Evolutionary conservation across 2,888 invertebrate species (phyloP).

Genomic region (Cinara cedri): DNA sequence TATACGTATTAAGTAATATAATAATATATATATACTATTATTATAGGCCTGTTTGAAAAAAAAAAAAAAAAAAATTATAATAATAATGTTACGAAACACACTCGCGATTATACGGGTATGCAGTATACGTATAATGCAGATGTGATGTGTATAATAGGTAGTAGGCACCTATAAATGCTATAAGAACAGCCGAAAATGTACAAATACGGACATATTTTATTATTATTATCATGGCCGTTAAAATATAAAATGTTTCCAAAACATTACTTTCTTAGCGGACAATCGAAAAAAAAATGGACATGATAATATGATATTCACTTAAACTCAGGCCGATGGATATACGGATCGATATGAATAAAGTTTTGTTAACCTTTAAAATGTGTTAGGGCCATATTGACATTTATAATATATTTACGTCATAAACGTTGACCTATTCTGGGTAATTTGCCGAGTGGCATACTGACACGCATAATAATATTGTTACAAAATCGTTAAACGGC

Average conservation of each 20-base stretch:
- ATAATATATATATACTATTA: too few relatives aligned
- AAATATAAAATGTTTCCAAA: neutral
- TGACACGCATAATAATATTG: too few relatives aligned
- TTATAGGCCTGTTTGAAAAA: slow-evolving; percentile 17
- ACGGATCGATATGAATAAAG: too few relatives aligned
- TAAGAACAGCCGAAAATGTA: neutral
- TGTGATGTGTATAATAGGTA: neutral
- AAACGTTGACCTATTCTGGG: too few relatives aligned
- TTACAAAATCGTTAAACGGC: too few relatives aligned
- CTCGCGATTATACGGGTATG: neutral
- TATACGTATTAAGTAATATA: too few relatives aligned
- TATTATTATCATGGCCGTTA: neutral
- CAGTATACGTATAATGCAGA: neutral
- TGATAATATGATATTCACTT: neutral
- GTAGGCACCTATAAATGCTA: too few relatives aligned
- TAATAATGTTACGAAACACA: slow-evolving; percentile 25
- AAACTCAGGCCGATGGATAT: neutral
- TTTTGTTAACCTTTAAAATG: too few relatives aligned
- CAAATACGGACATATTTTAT: slow-evolving; percentile 18
- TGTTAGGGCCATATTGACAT: too few relatives aligned
- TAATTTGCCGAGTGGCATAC: too few relatives aligned
- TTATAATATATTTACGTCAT: too few relatives aligned
- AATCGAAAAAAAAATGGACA: too few relatives aligned
- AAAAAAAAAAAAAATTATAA: slow-evolving; percentile 18
- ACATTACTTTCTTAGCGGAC: neutral